Percentiles rank a stretch among this genome's conserved stretches.
Conservation (phyloP, 2,113 vertebrate genomes). For the Cinclus cinclus region DNA sequence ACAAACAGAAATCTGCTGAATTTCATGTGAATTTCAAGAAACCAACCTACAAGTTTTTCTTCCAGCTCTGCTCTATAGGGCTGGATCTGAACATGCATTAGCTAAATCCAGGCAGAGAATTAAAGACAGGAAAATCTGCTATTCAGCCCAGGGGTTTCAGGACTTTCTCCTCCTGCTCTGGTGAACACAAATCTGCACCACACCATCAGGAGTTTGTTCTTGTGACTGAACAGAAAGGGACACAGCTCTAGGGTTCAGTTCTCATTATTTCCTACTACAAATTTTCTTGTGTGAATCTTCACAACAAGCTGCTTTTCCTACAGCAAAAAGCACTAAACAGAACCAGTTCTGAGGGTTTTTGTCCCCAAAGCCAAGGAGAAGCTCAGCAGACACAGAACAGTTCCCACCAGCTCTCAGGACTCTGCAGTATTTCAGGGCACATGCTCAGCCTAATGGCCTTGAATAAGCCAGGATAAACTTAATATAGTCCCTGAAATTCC, state of each 20-base stretch:
- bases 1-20: not conserved
- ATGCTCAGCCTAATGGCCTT: not conserved
- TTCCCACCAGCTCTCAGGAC: not conserved
- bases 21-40: not conserved
- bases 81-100: not conserved
- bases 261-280: not conserved
- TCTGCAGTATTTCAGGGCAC: fast-evolving
- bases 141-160: not conserved
- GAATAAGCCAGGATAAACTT: not conserved
- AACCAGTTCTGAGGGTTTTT: not conserved
- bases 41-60: not conserved
- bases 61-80: not conserved
- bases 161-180: not conserved
- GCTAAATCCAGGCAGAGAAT: not conserved
- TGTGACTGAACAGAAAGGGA: not conserved
- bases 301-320: not conserved
- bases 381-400: fast-evolving
- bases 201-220: fast-evolving
- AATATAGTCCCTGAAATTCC: not conserved
- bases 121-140: not conserved
- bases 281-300: not conserved
- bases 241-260: fast-evolving
- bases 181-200: not conserved
- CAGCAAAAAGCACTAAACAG: not conserved
- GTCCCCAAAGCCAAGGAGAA: not conserved